Conservation (phyloP, 1,140 invertebrate species). For the Drosophila ironensis region DNA sequence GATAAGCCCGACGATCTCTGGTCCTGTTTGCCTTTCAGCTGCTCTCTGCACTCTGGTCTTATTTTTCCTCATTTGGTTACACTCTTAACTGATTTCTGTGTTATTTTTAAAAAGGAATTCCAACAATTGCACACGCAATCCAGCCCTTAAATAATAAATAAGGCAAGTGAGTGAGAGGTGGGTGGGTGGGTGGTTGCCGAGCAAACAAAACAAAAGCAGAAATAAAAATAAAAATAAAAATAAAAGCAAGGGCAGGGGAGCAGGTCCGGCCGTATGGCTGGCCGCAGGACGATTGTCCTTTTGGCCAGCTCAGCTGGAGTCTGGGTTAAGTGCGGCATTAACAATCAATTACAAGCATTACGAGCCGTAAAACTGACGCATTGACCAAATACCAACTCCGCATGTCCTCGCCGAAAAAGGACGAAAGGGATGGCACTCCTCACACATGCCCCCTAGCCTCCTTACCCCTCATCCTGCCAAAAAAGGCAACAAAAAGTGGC, state of each 20-base stretch:
- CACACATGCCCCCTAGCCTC: constrained; percentile 8
- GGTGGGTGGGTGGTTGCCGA: background rate
- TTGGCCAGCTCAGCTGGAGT: constrained; percentile 51
- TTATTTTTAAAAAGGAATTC: constrained; percentile 48
- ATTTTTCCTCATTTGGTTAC: constrained; percentile 25
- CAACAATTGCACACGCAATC: constrained; percentile 54
- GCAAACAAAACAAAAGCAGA: too few species aligned
- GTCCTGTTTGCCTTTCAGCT: constrained; percentile 14
- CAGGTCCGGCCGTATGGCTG: background rate
- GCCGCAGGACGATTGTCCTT: constrained; percentile 44
- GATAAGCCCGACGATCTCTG: constrained; percentile 18
- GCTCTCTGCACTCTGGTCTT: background rate
- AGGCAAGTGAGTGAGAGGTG: constrained; percentile 32
- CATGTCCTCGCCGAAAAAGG: constrained; percentile 12
- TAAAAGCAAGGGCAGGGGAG: too few species aligned
- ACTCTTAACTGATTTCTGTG: constrained; percentile 54
- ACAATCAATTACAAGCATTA: constrained; percentile 73
- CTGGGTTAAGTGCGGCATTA: constrained; percentile 67
- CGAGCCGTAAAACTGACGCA: constrained; percentile 70
- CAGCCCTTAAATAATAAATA: constrained; percentile 60
- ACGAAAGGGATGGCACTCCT: constrained; percentile 15
- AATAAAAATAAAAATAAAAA: too few species aligned
- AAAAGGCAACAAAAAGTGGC: background rate
- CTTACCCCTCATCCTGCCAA: too few species aligned
- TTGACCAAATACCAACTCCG: constrained; percentile 54